phyloP scores from a whole-genome alignment of 2,797 vertebrate genomes.

The Sorex maritimensis region DNA sequence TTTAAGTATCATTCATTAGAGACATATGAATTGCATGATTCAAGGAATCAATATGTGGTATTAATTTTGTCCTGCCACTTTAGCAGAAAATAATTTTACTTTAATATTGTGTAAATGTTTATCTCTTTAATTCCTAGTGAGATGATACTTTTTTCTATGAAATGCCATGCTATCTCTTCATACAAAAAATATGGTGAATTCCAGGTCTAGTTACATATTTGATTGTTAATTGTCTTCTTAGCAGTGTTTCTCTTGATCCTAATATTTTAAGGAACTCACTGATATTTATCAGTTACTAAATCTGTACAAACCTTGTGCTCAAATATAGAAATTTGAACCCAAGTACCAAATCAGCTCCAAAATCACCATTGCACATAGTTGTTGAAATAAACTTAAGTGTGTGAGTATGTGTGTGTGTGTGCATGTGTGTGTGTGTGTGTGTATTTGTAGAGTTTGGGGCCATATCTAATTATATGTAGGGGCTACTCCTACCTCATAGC shows the following conservation, averaged over 20 bases:
- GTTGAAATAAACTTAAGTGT: slow-evolving; percentile 23
- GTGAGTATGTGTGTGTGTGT: no score
- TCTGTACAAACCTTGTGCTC: slow-evolving; percentile 34
- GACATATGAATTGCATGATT: neutral
- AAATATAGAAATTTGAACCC: neutral
- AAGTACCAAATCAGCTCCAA: neutral
- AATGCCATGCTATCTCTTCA: neutral
- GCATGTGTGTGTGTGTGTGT: no score
- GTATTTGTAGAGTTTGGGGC: no score
- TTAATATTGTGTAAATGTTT: slow-evolving; percentile 45
- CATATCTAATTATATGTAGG: no score
- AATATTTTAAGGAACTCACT: slow-evolving; percentile 43
- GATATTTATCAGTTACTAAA: slow-evolving; percentile 28
- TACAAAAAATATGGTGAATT: slow-evolving; percentile 3
- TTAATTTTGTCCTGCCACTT: neutral
- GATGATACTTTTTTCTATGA: slow-evolving; percentile 2
- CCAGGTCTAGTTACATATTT: neutral
- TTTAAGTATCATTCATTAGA: slow-evolving; percentile 35
- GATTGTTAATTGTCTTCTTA: neutral
- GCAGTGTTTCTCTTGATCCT: neutral
- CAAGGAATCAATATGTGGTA: neutral
- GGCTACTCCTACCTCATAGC: no score
- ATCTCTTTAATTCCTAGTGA: slow-evolving; percentile 1
- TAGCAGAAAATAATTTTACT: neutral
- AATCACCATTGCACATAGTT: neutral